Base-by-base conservation (phyloP, 2,888 invertebrate species). In the Drosophila macrothrix region DNA sequence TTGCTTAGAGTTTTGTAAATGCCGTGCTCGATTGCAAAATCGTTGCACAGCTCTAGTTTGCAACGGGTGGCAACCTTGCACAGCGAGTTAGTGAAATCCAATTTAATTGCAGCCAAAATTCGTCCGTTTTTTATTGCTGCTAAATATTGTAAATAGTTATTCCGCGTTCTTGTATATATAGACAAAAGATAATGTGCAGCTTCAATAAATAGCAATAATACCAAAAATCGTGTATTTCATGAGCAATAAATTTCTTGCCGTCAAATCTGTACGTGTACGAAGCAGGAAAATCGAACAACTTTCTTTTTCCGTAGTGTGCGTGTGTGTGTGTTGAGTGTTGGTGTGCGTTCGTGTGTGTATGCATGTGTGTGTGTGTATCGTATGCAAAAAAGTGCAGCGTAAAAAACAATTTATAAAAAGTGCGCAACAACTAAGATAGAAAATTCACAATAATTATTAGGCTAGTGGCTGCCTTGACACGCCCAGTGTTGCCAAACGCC, bases 221-320 rank as follows among this genome's bases (percentile, higher is more conserved):
- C 54, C 59, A 70, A 67, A 76, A 65, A 70, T 43, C 53, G 9
- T 49, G 37, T 63, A 67, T 46, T 76, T 64, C 29, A 58, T 59
- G 31, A 59, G 61, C 66, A 69, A 76, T 76, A 67, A 69, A 76
- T 76, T 64, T 53, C 63, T 79, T 72, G 65, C 62, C 67, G 63
- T 64, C 69, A 82, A 75, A 39, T 39, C 49, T 70, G 55, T 64
- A 80, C 76, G 58, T 75, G 80, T 76, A 82, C 46, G 25, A 79
- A 54, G 64, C 75, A 84, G 84, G 77, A 85, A 85, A 87, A 88
- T 86, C 85, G 85, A 86, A 83, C 88, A 88, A 90, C 88, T 88
- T 90, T 90, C 90, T 86, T 90, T 89, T 90, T 79, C 70, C 75
- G 61, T 76, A 74, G 74, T 73, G 80, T 78, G 73, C 60, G 76